Evolutionary conservation across 2,797 vertebrate species (phyloP), one percentile per base, ranked within the genome.

Genomic region (Silurus lanzhouensis): DNA sequence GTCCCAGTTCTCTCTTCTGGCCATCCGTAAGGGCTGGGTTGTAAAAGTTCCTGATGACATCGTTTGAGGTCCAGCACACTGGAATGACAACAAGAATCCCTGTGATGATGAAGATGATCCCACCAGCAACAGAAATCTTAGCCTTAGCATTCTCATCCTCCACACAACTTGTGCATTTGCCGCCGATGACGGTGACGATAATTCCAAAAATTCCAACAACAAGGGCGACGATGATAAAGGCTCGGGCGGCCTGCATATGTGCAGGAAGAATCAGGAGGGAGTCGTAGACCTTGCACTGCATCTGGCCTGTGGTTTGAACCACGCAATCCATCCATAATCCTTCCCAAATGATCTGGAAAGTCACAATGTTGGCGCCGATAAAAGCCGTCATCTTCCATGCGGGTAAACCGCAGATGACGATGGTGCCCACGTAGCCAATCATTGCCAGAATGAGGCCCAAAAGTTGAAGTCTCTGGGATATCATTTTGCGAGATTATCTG

Each of bases 281-380:
- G 90, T 97, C 96, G 9, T 98, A 97, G 83, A 97, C 87, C 84
- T 96, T 97, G 92, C 97, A 98, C 84, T 97, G 97, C 95, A 97
- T 97, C 92, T 98, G 96, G 14, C 97, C 97, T 0, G 97, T 99
- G 89, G 96, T 97, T 93, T 98, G 96, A 76, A 94, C 95, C 90
- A 97, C 96, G 4, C 97, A 98, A 93, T 91, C 95, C 97, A 98
- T 98, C 97, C 97, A 99, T 85, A 99, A 90, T 66, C 97, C 97
- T 86, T 99, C 97, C 97, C 96, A 98, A 87, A 95, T 93, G 83
- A 94, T 93, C 92, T 97, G 96, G 0, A 96, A 90, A 0, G 95
- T 95, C 91, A 98, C 93, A 0, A 98, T 98, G 94, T 97, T 97
- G 92, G 95, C 93, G 0, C 97, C 96, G 0, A 97, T 92, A 88